These are phyloP conservation scores for Dicerorhinus sumatrensis DNA, from an alignment of 2,113 vertebrate genomes.

Conservation along the genomic window DNA sequence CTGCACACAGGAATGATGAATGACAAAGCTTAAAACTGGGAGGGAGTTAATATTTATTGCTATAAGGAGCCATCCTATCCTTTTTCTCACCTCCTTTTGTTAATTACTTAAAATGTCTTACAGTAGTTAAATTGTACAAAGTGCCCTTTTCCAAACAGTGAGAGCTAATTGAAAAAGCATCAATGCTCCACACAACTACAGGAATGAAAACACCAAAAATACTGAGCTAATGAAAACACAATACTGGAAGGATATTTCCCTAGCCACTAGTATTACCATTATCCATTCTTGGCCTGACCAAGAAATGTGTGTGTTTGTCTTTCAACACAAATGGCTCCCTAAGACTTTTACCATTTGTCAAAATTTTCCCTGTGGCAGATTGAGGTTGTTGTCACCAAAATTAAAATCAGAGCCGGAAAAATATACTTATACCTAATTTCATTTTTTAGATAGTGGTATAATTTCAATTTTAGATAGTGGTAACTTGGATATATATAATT, in stretches of 20 bases:
- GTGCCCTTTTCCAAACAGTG: not conserved
- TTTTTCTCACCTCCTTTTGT: not conserved
- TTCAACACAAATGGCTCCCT: not conserved
- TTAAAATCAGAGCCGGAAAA: not conserved
- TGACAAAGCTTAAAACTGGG: not conserved
- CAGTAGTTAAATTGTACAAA: not conserved
- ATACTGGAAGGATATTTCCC: not conserved
- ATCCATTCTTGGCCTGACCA: not conserved
- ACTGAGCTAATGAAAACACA: not conserved
- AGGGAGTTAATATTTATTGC: not conserved
- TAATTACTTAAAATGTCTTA: not conserved
- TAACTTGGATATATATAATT: not conserved
- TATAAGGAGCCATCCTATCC: not conserved
- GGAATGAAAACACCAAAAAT: not conserved
- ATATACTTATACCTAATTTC: not conserved
- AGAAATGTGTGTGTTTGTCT: not conserved
- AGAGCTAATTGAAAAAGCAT: not conserved
- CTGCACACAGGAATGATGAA: not conserved
- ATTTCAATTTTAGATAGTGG: not conserved
- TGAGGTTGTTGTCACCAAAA: not conserved
- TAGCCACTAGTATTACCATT: not conserved
- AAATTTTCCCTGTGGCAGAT: not conserved
- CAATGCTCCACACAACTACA: not conserved
- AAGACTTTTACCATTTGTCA: not conserved
- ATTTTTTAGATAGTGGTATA: not conserved